Base-by-base conservation (phyloP, 2,113 vertebrate genomes). In the Collichthys lucidus region DNA sequence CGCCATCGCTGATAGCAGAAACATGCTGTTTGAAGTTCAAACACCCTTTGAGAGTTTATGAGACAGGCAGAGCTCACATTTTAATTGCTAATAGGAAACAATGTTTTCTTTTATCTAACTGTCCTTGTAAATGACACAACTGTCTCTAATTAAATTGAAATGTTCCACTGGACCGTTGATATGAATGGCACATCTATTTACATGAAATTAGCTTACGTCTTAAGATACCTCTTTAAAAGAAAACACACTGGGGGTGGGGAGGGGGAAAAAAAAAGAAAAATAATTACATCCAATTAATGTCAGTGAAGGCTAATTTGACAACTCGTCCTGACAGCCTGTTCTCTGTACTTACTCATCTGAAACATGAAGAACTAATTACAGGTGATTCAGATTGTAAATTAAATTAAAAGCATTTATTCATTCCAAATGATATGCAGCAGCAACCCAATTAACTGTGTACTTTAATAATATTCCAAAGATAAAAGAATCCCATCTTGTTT, bases 231-330 rank as follows among this genome's bases (percentile, higher is more conserved):
- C 59, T 74, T 46, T 14, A 40, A 40, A 40, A 40, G 6, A 86
- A 85, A 89, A 82, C 59, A 81, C 40, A 81, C 40, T 31, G 35
- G 22, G 53, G n/a, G n/a, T n/a, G n/a, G n/a, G n/a, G n/a, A n/a
- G n/a, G n/a, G 55, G 69, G 2, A 22, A 65, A 75, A 65, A 35
- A 44, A 35, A 44, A 31, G 61, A 52, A 76, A 52, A 79, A 79
- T 85, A 89, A 94, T 91, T 91, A 91, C 80, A 89, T 85, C 86
- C 89, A 94, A 92, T 94, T 93, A 94, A 83, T 89, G 89, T 86
- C 91, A 90, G 85, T 80, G 31, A 86, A 74, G 70, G 77, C 77
- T 93, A 91, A 92, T 91, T 85, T 89, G 86, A 91, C 85, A 92
- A 55, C 80, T 84, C 29, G 50, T 68, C 69, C 79, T 89, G 88